phyloP scores from a whole-genome alignment of 2,888 invertebrate species.

The Spialia ferax region DNA sequence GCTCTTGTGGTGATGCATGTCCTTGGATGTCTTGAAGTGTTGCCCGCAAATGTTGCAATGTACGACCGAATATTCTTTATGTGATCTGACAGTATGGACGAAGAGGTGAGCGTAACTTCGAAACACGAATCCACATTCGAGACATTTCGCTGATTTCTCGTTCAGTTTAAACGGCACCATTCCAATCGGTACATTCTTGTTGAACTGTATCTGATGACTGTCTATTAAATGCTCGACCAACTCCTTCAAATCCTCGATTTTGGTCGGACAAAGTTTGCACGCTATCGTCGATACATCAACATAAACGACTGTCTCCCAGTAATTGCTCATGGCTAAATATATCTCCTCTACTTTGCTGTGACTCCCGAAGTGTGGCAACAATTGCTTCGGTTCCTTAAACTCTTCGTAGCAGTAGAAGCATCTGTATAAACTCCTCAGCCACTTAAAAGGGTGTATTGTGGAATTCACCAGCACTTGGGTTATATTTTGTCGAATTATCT shows the following conservation, averaged over 20 bases:
- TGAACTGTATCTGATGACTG: conserved; percentile 51
- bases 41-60: conserved; percentile 59
- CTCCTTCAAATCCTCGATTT: conserved; percentile 48
- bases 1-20: conserved; percentile 53
- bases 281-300: conserved; percentile 55
- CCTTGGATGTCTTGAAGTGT: conserved; percentile 49
- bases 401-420: conserved; percentile 62
- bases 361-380: conserved; percentile 53
- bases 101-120: conserved; percentile 53
- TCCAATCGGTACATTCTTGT: conserved; percentile 46
- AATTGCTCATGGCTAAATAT: conserved; percentile 50
- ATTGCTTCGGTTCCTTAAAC: conserved; percentile 51
- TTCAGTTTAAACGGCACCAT: conserved; percentile 55
- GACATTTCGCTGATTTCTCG: conserved; percentile 54
- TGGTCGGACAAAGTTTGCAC: conserved; percentile 52
- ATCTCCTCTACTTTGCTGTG: conserved; percentile 52
- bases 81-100: conserved; percentile 54
- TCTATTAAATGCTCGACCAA: conserved; percentile 54
- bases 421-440: conserved; percentile 55
- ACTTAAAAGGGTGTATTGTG: conserved; percentile 57
- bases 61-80: conserved; percentile 49
- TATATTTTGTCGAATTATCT: conserved; percentile 55
- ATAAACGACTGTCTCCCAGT: conserved; percentile 53
- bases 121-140: conserved; percentile 50
- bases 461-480: conserved; percentile 55